phyloP scores from a whole-genome alignment of 2,888 invertebrate genomes.

The Junonia oenone region DNA sequence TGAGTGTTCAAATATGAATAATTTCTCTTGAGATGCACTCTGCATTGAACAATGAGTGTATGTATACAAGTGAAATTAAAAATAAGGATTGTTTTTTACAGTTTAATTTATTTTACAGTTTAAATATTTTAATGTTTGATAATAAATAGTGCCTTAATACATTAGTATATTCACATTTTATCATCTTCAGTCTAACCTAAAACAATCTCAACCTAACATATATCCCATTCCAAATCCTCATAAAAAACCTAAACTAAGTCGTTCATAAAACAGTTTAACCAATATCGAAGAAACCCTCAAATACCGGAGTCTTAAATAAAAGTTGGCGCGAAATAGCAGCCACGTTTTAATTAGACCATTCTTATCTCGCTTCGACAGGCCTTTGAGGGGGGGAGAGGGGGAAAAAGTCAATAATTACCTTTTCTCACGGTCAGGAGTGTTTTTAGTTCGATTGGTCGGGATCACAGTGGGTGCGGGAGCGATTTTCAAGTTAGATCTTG shows the following conservation, averaged over 20 bases:
- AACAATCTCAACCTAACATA: too few relatives aligned
- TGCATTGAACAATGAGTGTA: too few relatives aligned
- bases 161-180: too few relatives aligned
- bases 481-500: conserved; percentile 23
- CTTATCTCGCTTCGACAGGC: conserved; percentile 67
- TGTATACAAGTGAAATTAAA: too few relatives aligned
- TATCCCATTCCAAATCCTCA: background rate
- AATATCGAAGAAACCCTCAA: background rate
- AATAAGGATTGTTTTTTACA: too few relatives aligned
- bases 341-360: conserved; percentile 62
- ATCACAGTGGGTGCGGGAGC: conserved; percentile 13
- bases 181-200: too few relatives aligned
- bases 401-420: conserved; percentile 74
- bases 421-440: conserved; percentile 60
- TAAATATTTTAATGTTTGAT: too few relatives aligned
- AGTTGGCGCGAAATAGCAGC: conserved; percentile 29
- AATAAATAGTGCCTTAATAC: too few relatives aligned
- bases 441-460: conserved; percentile 41
- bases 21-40: background rate
- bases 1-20: background rate
- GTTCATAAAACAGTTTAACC: background rate
- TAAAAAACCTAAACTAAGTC: background rate
- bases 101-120: too few relatives aligned
- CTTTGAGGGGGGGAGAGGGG: conserved; percentile 29
- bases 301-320: conserved; percentile 17